These are phyloP conservation scores for Eueremaeus valkanovi DNA, from an alignment of 2,888 invertebrate genomes.

Conservation along the genomic window DNA sequence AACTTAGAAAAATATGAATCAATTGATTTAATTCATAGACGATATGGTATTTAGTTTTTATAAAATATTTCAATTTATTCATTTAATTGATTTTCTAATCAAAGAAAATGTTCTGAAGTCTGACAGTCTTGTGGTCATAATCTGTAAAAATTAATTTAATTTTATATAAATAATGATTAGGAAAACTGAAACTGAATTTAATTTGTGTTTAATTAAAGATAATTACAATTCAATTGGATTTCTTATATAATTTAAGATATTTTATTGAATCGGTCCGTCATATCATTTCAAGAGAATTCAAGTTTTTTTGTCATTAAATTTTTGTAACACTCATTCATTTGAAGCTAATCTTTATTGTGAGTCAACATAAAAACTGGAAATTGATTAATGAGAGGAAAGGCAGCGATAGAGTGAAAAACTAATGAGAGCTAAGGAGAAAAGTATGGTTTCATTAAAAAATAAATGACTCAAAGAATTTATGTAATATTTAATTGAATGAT, in stretches of 20 bases:
- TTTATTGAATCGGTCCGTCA: not conserved
- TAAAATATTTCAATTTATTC: too few relatives aligned
- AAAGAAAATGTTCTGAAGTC: not conserved
- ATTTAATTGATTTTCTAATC: not conserved
- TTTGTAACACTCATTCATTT: not conserved
- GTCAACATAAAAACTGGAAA: not conserved
- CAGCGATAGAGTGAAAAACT: too few relatives aligned
- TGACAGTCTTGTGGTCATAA: not conserved
- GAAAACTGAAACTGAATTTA: not conserved
- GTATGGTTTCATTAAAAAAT: not conserved
- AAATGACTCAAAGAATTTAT: not conserved
- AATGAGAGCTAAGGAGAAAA: too few relatives aligned
- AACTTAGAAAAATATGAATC: too few relatives aligned
- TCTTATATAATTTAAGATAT: not conserved
- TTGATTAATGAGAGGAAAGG: not conserved
- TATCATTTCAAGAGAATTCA: too few relatives aligned
- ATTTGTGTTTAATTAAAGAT: slow-evolving; percentile 1
- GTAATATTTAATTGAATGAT: not conserved
- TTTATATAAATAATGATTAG: not conserved
- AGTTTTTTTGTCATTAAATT: not conserved
- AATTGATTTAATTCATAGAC: too few relatives aligned
- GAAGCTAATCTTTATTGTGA: not conserved
- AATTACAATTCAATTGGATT: slow-evolving; percentile 1
- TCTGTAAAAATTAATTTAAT: not conserved
- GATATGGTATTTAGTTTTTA: too few relatives aligned